Evolutionary conservation across 2,888 invertebrate species (phyloP).

Genomic region (Harmothoe impar): DNA sequence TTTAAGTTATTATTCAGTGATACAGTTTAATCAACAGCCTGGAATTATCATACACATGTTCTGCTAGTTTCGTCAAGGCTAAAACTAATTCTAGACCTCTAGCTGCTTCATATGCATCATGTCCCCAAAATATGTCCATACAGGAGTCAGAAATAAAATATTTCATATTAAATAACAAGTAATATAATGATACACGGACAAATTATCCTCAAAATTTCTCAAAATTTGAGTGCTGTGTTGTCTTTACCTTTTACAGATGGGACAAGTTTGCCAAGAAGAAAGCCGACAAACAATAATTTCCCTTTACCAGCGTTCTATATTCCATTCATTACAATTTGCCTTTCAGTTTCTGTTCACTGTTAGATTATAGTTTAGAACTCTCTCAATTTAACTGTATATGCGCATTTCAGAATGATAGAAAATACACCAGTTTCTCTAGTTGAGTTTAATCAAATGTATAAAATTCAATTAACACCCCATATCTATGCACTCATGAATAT

Average conservation of each 20-base stretch:
- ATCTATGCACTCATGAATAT: neutral
- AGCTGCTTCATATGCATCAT: slow-evolving; percentile 14
- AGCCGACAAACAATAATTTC: slow-evolving; percentile 24
- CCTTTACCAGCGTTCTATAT: neutral
- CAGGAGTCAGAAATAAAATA: neutral
- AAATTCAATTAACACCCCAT: neutral
- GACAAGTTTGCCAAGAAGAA: slow-evolving; percentile 59
- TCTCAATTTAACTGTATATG: neutral
- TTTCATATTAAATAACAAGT: neutral
- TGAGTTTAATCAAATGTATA: neutral
- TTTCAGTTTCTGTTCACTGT: slow-evolving; percentile 31
- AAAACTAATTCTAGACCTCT: neutral
- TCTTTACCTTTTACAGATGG: slow-evolving; percentile 59
- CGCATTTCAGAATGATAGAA: slow-evolving; percentile 12
- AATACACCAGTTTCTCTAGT: neutral
- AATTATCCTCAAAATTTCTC: slow-evolving; percentile 21
- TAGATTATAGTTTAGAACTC: slow-evolving; percentile 20
- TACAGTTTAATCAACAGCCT: neutral
- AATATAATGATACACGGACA: neutral
- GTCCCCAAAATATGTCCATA: neutral
- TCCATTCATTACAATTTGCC: slow-evolving; percentile 49
- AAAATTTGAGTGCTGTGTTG: slow-evolving; percentile 39
- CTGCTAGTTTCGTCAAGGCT: neutral
- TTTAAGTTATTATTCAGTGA: too few species aligned
- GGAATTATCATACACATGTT: neutral